Base-by-base conservation (phyloP, 2,888 invertebrate genomes). In the Cerastis leucographa region DNA sequence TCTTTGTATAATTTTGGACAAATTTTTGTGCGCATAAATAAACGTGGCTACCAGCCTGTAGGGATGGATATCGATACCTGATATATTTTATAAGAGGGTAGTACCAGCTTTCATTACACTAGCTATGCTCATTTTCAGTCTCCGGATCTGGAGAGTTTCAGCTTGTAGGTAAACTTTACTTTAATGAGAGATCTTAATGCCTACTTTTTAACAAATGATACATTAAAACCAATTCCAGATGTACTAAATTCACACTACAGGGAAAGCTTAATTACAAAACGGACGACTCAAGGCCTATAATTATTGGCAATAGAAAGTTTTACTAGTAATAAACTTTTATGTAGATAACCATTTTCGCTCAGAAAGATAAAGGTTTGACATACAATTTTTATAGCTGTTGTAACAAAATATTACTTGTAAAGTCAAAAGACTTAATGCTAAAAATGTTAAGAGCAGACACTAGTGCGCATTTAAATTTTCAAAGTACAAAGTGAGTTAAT, bases 361-460 rank as follows among this genome's bases (percentile, higher is more conserved):
- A 71, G 73, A 82, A 80, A 87, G 75, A 80, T 80, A 81, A 81
- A 84, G 80, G 76, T 75, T 87, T 83, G 70, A 81, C 82, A 84
- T 66, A 85, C 76, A 80, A 66, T 85, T 85, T 85, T 88, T 89
- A 87, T 85, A 71, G 81, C 86, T 78, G 78, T 80, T 81, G 86
- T 89, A 89, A 89, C 88, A 89, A 88, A 89, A 89, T 90, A 90
- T 84, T 76, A 83, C 89, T 83, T 83, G 87, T 87, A 86, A 87
- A 86, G 70, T 75, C 80, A 77, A 83, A 87, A 87, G 85, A 80
- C 70, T 72, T 74, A 80, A 88, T 81, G 70, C 69, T 79, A 72
- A 74, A 85, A 82, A 78, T 74, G 70, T 85, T 82, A 78, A 85
- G 76, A 80, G 86, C 82, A 79, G 80, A 81, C 80, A 82, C 71